Evolutionary conservation across 2,113 vertebrate genomes (phyloP), one percentile per base, ranked within the genome.

Genomic region (Tragelaphus buxtoni): DNA sequence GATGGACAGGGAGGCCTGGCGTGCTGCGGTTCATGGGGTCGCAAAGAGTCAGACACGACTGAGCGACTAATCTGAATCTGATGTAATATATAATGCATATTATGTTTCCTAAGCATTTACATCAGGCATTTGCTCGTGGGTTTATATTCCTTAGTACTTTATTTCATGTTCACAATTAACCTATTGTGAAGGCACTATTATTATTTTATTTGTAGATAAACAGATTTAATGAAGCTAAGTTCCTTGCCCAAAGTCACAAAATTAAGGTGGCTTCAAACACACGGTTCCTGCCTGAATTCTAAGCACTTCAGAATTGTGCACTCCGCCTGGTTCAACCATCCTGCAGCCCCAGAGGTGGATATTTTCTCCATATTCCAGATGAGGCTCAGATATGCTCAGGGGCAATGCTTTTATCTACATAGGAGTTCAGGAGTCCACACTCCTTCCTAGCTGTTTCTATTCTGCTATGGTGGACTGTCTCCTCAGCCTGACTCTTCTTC

Each of bases 301-400:
- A 4, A 55, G 24, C 26, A 2, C 30, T 28, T 16, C 8, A 4
- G 18, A 12, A 1, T 1, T 3, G 22, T 47, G 45, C 7, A 1
- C 1, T 24, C 13, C 2, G 1, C 63, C 74, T 1, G 35, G 84
- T 0, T 9, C 18, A 7, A 30, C 28, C 3, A 0, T 13, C 14
- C 10, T 14, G 42, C 9, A 28, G 30, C 28, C 47, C 74, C 1
- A 7, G n/a, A 81, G 53, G 8, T 1, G 18, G 74, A 10, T 8
- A 0, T n/a, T 35, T 22, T 9, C 30, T 63, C 79, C 42, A 1
- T 1, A 0, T 10, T 9, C 0, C 45, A n/a, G 45, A 26, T 0
- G 72, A 45, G 32, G 11, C 49, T 60, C 8, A 9, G 60, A 18
- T 26, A 5, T 16, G 35, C 11, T 58, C 26, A 24, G 5, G 1